Evolutionary conservation across 2,888 invertebrate species (phyloP), one percentile per base, ranked within the genome.

Genomic region (Drosophila setosimentum): DNA sequence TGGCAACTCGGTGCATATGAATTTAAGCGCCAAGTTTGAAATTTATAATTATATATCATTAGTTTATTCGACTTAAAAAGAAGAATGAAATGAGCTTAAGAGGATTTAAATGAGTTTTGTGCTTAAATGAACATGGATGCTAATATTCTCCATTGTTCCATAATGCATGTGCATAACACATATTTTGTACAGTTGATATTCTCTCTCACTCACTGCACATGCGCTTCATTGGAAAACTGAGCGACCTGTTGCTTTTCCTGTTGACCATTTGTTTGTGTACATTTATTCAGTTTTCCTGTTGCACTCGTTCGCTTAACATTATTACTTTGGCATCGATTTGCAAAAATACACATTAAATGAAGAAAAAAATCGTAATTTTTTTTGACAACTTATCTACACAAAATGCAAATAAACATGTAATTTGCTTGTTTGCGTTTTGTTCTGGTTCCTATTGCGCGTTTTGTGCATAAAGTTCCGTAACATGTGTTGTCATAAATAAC

Each of bases 151-250:
- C 24, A 33, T 3, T 10, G 10, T 27, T 27, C 24, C 2, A 4
- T 13, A 21, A 27, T 35, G 10, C 13, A 50, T 0, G 18, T 37
- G 29, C 1, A n/a, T n/a, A n/a, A n/a, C n/a, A 18, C 5, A 0
- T 18, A n/a, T 3, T 4, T 27, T 8, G 5, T 2, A 29, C 8
- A 21, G 29, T 11, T 24, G 5, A 32, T 32, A n/a, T 11, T 35
- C 7, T 64, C 29, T 29, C 30, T 40, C 10, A 24, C 29, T 18
- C 29, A 37, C 37, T 76, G 78, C 78, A 65, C 78, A 80, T 78
- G 81, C 78, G 78, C 80, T 62, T 18, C 10, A 87, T 97, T 98
- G 94, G 96, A 96, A 97, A 97, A 97, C 85, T 92, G 94, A 11
- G 55, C 30, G 60, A 83, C 79, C 69, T 79, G 82, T 82, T 71